phyloP scores from a whole-genome alignment of 2,797 vertebrate species.

The Petrocephalus sullivani region DNA sequence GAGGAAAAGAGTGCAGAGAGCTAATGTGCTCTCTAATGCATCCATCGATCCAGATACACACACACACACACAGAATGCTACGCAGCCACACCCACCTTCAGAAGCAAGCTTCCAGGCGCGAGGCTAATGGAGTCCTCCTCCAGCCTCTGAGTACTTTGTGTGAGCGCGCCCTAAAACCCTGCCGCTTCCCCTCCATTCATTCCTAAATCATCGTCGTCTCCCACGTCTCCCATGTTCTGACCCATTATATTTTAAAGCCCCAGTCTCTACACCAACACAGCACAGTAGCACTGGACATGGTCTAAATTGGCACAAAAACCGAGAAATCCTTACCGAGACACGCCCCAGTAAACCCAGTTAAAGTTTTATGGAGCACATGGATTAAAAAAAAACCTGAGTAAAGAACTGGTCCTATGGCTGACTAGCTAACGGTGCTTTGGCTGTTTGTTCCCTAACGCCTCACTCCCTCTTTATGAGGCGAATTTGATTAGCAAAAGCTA shows the following conservation, averaged over 20 bases:
- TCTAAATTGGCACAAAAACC: neutral
- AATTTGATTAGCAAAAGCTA: constrained; percentile 8
- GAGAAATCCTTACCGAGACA: neutral
- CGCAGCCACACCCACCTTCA: neutral
- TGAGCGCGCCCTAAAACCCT: neutral
- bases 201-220: constrained; percentile 5
- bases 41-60: constrained; percentile 25
- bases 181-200: neutral
- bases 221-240: neutral
- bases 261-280: neutral
- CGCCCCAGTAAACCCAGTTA: neutral
- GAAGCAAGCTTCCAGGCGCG: neutral
- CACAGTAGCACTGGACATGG: neutral
- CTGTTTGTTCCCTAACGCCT: neutral
- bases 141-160: neutral
- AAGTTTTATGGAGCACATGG: neutral
- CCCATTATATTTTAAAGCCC: neutral
- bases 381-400: neutral
- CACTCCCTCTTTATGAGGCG: neutral
- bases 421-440: neutral
- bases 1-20: constrained; percentile 19
- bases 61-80: neutral
- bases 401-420: neutral
- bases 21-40: constrained; percentile 28
- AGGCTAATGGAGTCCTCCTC: constrained; percentile 6